Conservation (phyloP, 1,140 invertebrate genomes). For the Rhynchophorus ferrugineus region DNA sequence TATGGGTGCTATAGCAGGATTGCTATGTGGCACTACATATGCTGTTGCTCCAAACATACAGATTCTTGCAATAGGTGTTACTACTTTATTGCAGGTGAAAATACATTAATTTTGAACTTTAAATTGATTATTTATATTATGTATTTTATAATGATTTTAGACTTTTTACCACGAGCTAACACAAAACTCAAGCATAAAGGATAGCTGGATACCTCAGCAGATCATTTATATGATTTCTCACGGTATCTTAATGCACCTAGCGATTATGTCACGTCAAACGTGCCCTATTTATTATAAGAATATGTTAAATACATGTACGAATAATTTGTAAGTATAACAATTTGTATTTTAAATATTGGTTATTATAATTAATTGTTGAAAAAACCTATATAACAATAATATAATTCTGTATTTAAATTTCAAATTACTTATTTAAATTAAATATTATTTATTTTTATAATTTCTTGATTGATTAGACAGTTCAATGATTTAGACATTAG, state of each 20-base stretch:
- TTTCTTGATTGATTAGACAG: too few relatives aligned
- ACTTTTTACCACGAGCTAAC: constrained; percentile 15
- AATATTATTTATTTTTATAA: too few relatives aligned
- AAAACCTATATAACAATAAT: too few relatives aligned
- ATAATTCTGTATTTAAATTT: too few relatives aligned
- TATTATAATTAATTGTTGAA: too few relatives aligned
- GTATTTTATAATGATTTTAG: constrained; percentile 7
- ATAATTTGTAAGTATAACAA: constrained; percentile 23
- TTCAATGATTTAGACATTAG: too few relatives aligned
- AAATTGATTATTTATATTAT: background rate
- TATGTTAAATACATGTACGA: constrained; percentile 22
- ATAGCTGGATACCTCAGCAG: constrained; percentile 9
- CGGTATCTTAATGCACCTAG: constrained; percentile 18
- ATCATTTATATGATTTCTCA: constrained; percentile 20
- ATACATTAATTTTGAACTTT: too few relatives aligned
- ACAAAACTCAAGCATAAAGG: constrained; percentile 10
- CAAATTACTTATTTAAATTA: too few relatives aligned
- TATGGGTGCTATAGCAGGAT: constrained; percentile 22
- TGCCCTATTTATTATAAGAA: constrained; percentile 26
- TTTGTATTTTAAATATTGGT: too few relatives aligned
- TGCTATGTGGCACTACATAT: constrained; percentile 25
- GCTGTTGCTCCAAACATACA: constrained; percentile 26
- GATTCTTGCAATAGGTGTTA: constrained; percentile 24
- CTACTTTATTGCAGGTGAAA: constrained; percentile 30
- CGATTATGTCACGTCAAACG: constrained; percentile 13